A percentile compares a stretch with the other conserved stretches of the same genome.
Evolutionary conservation across 1,140 invertebrate genomes (phyloP).

Genomic region (Spodoptera frugiperda): DNA sequence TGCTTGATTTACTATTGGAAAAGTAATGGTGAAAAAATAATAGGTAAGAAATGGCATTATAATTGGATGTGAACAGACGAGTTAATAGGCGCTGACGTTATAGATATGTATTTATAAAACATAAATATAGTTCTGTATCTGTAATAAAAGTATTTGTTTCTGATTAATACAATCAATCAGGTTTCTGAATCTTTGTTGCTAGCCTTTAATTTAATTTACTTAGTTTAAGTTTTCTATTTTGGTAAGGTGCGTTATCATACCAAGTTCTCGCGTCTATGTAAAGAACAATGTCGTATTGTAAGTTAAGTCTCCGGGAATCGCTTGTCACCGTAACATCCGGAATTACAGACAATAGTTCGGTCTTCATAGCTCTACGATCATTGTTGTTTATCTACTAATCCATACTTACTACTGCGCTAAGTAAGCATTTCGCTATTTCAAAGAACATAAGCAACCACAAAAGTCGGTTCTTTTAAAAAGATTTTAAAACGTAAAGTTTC

Average conservation of each 20-base stretch:
- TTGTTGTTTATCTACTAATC: neutral
- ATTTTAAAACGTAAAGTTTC: too few species aligned
- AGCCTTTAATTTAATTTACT: too few species aligned
- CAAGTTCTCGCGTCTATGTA: neutral
- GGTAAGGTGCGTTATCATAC: neutral
- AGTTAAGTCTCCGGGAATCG: slow-evolving; percentile 38
- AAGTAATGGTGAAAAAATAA: too few species aligned
- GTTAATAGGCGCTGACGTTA: too few species aligned
- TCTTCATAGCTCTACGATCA: neutral
- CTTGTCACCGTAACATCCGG: slow-evolving; percentile 49
- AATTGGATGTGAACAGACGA: too few species aligned
- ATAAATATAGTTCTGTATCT: neutral
- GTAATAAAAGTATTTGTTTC: neutral
- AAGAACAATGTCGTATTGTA: slow-evolving; percentile 47
- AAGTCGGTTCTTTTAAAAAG: too few species aligned
- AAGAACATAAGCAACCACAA: neutral
- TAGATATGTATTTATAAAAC: neutral
- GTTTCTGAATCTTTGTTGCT: too few species aligned
- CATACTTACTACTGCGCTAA: neutral
- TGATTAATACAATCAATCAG: too few species aligned
- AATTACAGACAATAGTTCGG: slow-evolving; percentile 34
- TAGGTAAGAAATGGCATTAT: too few species aligned
- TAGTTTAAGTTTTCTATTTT: neutral
- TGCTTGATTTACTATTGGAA: neutral
- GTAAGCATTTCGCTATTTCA: neutral